Evolutionary conservation across 2,113 vertebrate genomes (phyloP), one percentile per base, ranked within the genome.

Genomic region (Baryphthengus martii): DNA sequence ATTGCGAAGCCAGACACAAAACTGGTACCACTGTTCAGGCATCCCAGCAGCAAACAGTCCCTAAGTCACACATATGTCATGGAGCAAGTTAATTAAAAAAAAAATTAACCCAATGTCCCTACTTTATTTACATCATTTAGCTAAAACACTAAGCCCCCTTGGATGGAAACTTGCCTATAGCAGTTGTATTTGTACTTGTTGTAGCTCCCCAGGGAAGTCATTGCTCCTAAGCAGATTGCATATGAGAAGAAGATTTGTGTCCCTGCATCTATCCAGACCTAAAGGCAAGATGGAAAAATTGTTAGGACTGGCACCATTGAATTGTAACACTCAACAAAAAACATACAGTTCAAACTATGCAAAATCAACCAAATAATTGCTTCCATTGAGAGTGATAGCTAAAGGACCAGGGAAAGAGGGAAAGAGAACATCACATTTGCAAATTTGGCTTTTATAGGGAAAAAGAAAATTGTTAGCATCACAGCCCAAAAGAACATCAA

Each of bases 1-100:
- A 99, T 99, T 98, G 99, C 99, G 99, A 99, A 99, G 98, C 99
- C 99, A 98, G 99, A 99, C 98, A 99, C 99, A 99, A 99, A 99
- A 98, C 99, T 99, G 99, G 99, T 99, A 98, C 99, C 99, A 97
- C 99, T 99, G 99, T 99, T 99, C 98, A 99, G 99, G 99, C 98
- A 99, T 99, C 99, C 99, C 98, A 99, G 99, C 99, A 99, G 99
- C 99, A 99, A 98, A 99, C 99, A 99, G 99, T 99, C 99, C 99
- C 99, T 99, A 99, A 98, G 98, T 99, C 98, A 99, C 99, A 99
- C 99, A 99, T 99, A 99, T 98, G 98, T 99, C 99, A 99, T 99
- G 99, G 99, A 99, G 98, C 98, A 99, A 99, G 99, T 99, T 99
- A 99, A 99, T 99, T 98, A 98, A 99, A 98, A 99, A 98, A 98